Conservation (phyloP, 2,797 vertebrate species). For the Aeoliscus strigatus region DNA sequence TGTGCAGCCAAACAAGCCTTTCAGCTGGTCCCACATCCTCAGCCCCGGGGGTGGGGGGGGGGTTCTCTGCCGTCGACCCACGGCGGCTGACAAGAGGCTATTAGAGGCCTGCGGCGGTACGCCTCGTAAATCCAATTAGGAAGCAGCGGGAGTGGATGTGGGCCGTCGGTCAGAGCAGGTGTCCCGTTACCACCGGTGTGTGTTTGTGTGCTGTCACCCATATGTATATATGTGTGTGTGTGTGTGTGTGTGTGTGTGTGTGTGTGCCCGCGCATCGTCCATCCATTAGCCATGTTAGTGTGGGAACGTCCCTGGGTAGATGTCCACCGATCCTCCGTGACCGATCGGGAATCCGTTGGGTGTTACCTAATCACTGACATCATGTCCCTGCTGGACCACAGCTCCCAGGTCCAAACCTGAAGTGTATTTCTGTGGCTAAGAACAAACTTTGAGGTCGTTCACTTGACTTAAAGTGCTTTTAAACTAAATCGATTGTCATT, state of each 20-base stretch:
- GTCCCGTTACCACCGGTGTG: constrained; percentile 51
- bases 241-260: too few species aligned
- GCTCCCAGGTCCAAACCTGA: too few species aligned
- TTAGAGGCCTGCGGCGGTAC: constrained; percentile 58
- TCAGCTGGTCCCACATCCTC: constrained; percentile 52
- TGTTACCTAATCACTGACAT: constrained; percentile 36
- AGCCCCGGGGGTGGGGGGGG: constrained; percentile 32
- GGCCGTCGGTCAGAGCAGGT: constrained; percentile 51
- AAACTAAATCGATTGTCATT: too few species aligned
- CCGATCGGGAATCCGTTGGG: constrained; percentile 35
- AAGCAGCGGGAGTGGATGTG: constrained; percentile 41
- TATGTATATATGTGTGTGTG: too few species aligned
- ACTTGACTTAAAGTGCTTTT: too few species aligned
- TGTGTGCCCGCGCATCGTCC: too few species aligned
- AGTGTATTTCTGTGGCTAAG: too few species aligned
- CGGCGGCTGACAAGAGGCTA: constrained; percentile 51
- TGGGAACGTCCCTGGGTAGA: constrained; percentile 43
- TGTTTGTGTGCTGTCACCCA: too few species aligned
- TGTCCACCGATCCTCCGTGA: constrained; percentile 30
- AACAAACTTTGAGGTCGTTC: too few species aligned
- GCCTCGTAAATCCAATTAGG: constrained; percentile 69
- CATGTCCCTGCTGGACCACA: constrained; percentile 33
- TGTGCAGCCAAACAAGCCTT: constrained; percentile 51
- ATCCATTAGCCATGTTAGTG: constrained; percentile 11
- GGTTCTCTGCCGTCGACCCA: constrained; percentile 37